A percentile compares a stretch with the other conserved stretches of the same genome.
These are phyloP conservation scores for Drosophila pachea DNA, from an alignment of 1,140 invertebrate genomes.

Conservation along the genomic window DNA sequence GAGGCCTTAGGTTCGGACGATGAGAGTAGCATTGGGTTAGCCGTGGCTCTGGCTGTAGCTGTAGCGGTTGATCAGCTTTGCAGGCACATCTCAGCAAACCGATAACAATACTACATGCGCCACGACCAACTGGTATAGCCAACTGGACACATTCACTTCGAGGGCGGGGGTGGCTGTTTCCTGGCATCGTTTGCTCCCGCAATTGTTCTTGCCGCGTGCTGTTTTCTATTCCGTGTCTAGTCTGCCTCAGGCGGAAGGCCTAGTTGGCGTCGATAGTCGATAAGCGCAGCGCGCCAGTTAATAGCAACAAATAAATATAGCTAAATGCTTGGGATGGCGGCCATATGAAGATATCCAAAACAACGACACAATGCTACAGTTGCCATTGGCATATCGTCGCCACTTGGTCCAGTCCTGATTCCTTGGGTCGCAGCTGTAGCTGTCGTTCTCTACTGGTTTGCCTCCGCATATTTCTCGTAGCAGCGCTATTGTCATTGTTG, in stretches of 20 bases:
- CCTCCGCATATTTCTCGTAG: constrained; percentile 49
- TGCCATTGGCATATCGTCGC: constrained; percentile 70
- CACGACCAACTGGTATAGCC: constrained; percentile 48
- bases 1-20: constrained; percentile 28
- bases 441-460: constrained; percentile 29
- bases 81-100: constrained; percentile 46
- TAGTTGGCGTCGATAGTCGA: constrained; percentile 64
- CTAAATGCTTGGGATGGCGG: constrained; percentile 67
- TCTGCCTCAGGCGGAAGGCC: neutral
- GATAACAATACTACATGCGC: constrained; percentile 74
- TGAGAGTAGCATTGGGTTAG: constrained; percentile 66
- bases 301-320: constrained; percentile 79
- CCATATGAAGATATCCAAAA: constrained; percentile 78
- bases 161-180: constrained; percentile 40
- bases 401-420: constrained; percentile 45
- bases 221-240: constrained; percentile 68
- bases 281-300: constrained; percentile 78
- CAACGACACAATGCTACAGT: constrained; percentile 76
- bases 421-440: constrained; percentile 19
- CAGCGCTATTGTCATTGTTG: constrained; percentile 65
- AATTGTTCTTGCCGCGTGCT: constrained; percentile 75
- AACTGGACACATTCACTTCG: constrained; percentile 20
- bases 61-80: neutral
- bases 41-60: neutral
- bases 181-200: constrained; percentile 46